Percentiles rank a stretch among this genome's conserved stretches.
Evolutionary conservation across 2,797 vertebrate genomes (phyloP).

Genomic region (Parauchenoglanis punctatus): DNA sequence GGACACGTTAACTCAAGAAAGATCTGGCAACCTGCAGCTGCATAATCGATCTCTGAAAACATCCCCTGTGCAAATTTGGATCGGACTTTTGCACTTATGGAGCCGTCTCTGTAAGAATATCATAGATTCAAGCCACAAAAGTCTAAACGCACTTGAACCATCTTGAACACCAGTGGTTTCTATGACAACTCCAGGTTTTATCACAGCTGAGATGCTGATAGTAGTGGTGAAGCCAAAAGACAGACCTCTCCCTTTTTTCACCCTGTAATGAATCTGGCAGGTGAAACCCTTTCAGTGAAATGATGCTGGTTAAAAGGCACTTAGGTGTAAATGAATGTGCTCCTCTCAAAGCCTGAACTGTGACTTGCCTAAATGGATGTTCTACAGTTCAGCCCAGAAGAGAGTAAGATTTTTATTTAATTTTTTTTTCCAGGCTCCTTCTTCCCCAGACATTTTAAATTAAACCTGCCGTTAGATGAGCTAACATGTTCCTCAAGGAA

Average conservation of each 20-base stretch:
- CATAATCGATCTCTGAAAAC: neutral
- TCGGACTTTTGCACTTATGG: neutral
- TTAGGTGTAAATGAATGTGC: constrained; percentile 45
- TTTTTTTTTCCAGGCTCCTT: neutral
- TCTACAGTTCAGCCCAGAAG: constrained; percentile 20
- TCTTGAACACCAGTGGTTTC: neutral
- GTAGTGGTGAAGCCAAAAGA: neutral
- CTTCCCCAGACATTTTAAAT: constrained; percentile 25
- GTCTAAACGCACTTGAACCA: neutral
- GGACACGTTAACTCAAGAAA: neutral
- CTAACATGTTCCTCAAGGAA: neutral
- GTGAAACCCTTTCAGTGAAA: constrained; percentile 59
- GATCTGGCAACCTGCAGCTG: neutral
- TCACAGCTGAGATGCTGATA: neutral
- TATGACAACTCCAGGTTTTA: neutral
- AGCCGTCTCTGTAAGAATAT: neutral
- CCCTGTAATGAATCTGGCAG: constrained; percentile 45
- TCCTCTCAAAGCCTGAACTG: constrained; percentile 20
- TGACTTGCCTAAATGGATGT: constrained; percentile 35
- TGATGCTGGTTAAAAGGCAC: constrained; percentile 55
- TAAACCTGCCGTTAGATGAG: constrained; percentile 22
- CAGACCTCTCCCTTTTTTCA: neutral
- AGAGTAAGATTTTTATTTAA: neutral
- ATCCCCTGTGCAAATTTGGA: neutral
- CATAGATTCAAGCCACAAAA: neutral